These are phyloP conservation scores for Augochlora pura DNA, from an alignment of 1,140 invertebrate species.

Conservation along the genomic window DNA sequence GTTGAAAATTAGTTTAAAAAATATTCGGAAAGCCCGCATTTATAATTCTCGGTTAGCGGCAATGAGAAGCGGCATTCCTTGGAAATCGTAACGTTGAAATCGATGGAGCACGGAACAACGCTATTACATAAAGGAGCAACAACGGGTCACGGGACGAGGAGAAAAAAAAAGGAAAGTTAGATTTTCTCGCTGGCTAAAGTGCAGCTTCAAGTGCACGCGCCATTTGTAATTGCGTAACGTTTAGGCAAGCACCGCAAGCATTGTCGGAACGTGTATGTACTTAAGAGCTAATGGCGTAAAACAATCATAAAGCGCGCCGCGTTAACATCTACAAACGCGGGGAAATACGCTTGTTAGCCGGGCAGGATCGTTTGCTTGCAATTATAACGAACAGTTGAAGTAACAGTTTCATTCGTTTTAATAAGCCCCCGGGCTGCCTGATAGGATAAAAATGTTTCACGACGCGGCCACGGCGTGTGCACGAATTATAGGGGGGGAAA, in stretches of 20 bases:
- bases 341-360: slow-evolving; percentile 16
- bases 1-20: too few species aligned
- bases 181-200: not conserved
- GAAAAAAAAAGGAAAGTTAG: not conserved
- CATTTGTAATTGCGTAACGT: slow-evolving; percentile 13
- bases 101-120: too few species aligned
- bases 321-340: slow-evolving; percentile 17
- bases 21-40: too few species aligned
- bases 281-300: slow-evolving; percentile 22
- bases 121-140: too few species aligned
- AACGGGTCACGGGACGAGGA: too few species aligned
- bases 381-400: slow-evolving; percentile 19
- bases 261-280: slow-evolving; percentile 7
- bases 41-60: too few species aligned
- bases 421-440: not conserved
- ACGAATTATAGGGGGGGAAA: too few species aligned
- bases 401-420: slow-evolving; percentile 15
- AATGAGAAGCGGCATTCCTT: too few species aligned
- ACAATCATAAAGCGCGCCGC: slow-evolving; percentile 16
- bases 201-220: not conserved
- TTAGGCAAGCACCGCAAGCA: slow-evolving; percentile 1
- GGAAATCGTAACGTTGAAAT: too few species aligned
- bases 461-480: not conserved
- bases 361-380: not conserved
- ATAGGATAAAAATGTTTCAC: slow-evolving; percentile 3